phyloP scores from a whole-genome alignment of 2,888 invertebrate species.

The Ceramica pisi region DNA sequence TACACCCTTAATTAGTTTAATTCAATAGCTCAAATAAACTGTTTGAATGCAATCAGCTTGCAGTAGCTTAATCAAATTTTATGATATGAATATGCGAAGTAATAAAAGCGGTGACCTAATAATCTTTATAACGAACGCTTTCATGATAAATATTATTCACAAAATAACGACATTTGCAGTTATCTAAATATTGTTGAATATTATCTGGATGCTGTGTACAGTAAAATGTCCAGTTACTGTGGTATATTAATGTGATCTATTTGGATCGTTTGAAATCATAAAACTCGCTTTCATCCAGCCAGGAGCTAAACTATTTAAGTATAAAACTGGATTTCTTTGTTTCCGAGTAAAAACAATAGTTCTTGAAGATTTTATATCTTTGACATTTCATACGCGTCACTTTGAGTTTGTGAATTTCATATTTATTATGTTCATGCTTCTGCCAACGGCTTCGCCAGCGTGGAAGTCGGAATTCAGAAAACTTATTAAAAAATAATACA shows the following conservation, averaged over 20 bases:
- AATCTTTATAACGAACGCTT: slow-evolving; percentile 15
- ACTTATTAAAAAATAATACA: too few species aligned
- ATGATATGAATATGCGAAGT: slow-evolving; percentile 4
- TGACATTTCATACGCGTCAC: neutral
- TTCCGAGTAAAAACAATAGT: slow-evolving; percentile 12
- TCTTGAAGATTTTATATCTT: neutral
- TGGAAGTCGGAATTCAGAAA: too few species aligned
- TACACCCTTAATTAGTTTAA: slow-evolving; percentile 5
- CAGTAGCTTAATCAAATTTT: neutral
- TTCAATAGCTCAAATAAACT: slow-evolving; percentile 10
- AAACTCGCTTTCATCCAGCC: slow-evolving; percentile 40
- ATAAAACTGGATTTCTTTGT: slow-evolving; percentile 44
- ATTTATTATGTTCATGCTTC: neutral
- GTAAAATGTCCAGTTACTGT: slow-evolving; percentile 40
- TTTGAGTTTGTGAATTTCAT: slow-evolving; percentile 3
- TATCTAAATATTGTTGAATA: slow-evolving; percentile 28
- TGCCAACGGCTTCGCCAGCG: too few species aligned
- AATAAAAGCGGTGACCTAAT: slow-evolving; percentile 33
- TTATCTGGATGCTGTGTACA: slow-evolving; percentile 17
- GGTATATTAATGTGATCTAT: slow-evolving; percentile 7
- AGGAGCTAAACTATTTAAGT: slow-evolving; percentile 22
- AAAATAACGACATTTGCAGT: slow-evolving; percentile 26
- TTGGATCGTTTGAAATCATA: slow-evolving; percentile 37
- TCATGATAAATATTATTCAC: slow-evolving; percentile 33
- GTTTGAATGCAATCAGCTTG: neutral